Conservation (phyloP, 2,113 vertebrate genomes). For the Etheostoma cragini region DNA sequence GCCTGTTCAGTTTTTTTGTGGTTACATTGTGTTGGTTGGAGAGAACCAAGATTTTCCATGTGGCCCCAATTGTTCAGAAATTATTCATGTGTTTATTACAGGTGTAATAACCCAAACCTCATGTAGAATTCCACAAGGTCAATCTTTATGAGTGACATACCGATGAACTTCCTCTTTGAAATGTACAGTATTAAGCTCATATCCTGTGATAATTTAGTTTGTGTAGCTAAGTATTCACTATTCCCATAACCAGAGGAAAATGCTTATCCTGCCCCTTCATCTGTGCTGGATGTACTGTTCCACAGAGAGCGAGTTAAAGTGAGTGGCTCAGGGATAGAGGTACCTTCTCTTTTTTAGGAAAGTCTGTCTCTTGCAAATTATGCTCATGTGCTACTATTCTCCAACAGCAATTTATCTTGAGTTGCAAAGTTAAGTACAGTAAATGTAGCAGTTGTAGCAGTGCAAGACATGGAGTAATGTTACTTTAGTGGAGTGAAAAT, state of each 20-base stretch:
- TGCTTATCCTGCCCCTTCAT: slow-evolving; percentile 25
- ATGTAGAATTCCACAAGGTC: slow-evolving; percentile 30
- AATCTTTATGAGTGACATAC: slow-evolving; percentile 40
- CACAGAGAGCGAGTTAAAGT: slow-evolving; percentile 6
- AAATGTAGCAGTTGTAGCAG: background rate
- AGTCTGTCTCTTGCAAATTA: slow-evolving; percentile 23
- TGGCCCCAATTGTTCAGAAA: slow-evolving; percentile 51
- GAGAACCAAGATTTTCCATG: slow-evolving; percentile 59
- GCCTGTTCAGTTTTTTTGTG: slow-evolving; percentile 64
- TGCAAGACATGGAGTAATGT: background rate
- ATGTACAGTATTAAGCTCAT: slow-evolving; percentile 31
- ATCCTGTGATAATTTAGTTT: slow-evolving; percentile 55
- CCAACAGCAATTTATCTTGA: slow-evolving; percentile 20
- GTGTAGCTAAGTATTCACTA: slow-evolving; percentile 20
- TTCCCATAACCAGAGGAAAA: slow-evolving; percentile 12
- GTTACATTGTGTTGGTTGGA: slow-evolving; percentile 39
- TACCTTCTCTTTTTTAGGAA: slow-evolving; percentile 8
- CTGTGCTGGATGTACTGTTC: slow-evolving; percentile 46
- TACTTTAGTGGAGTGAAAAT: slow-evolving; percentile 3
- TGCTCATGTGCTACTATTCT: slow-evolving; percentile 16
- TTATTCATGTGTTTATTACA: slow-evolving; percentile 67
- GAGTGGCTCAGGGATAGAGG: background rate
- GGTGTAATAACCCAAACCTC: slow-evolving; percentile 61
- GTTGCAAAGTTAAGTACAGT: slow-evolving; percentile 13
- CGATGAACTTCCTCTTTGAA: slow-evolving; percentile 51